These are phyloP conservation scores for Tor tambroides DNA, from an alignment of 2,113 vertebrate species.

Conservation along the genomic window DNA sequence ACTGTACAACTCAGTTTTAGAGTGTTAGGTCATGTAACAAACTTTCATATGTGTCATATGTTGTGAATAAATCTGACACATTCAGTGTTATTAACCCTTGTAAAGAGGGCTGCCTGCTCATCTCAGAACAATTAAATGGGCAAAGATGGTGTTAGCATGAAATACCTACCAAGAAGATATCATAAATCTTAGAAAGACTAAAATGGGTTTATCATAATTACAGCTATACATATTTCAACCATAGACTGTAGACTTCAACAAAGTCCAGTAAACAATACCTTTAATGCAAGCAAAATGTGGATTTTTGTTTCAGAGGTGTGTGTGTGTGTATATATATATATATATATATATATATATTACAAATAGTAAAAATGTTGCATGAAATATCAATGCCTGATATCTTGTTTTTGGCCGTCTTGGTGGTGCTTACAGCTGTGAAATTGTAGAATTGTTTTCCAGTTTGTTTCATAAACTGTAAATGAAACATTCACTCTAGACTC, in stretches of 20 bases:
- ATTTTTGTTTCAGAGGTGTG: not conserved
- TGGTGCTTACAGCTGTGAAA: constrained; percentile 8
- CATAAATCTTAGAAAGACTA: not conserved
- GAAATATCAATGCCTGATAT: not conserved
- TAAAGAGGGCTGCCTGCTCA: not conserved
- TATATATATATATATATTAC: not conserved
- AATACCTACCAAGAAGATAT: not conserved
- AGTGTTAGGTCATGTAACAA: not conserved
- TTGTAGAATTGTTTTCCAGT: not conserved
- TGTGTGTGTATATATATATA: no score
- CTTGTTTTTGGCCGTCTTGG: not conserved
- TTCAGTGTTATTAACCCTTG: constrained; percentile 4
- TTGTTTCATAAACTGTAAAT: constrained; percentile 14
- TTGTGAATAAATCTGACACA: not conserved
- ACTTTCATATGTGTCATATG: not conserved
- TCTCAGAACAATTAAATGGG: not conserved
- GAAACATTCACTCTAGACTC: not conserved
- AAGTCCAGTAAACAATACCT: not conserved
- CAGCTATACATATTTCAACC: not conserved
- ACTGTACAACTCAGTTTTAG: not conserved
- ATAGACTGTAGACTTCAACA: not conserved
- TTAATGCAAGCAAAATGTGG: not conserved
- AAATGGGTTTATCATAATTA: not conserved
- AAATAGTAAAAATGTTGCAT: not conserved
- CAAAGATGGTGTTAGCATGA: constrained; percentile 3